Evolutionary conservation across 2,888 invertebrate species (phyloP).

Genomic region (Podabrus alpinus): DNA sequence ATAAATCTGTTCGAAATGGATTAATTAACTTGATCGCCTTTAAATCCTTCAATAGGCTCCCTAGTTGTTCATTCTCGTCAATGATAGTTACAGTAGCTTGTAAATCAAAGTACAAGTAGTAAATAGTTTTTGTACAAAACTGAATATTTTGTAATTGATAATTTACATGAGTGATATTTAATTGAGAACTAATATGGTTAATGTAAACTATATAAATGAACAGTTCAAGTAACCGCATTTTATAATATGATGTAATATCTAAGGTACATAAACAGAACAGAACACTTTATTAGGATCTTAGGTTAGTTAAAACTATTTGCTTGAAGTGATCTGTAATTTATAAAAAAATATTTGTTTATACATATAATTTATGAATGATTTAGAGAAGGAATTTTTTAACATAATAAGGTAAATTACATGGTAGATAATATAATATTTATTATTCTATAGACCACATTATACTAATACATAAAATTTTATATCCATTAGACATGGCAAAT

Average conservation of each 20-base stretch:
- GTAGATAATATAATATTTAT: too few relatives aligned
- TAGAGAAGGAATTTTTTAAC: not conserved
- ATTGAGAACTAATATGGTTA: not conserved
- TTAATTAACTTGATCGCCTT: not conserved
- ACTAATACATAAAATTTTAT: too few relatives aligned
- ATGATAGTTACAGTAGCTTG: not conserved
- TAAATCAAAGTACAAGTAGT: not conserved
- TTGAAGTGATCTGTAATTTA: not conserved
- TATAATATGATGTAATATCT: too few relatives aligned
- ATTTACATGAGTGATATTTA: too few relatives aligned
- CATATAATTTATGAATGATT: not conserved
- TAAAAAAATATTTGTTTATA: too few relatives aligned
- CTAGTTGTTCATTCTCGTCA: not conserved
- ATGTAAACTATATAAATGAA: not conserved
- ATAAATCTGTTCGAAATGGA: not conserved
- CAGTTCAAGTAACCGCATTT: not conserved
- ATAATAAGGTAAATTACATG: not conserved
- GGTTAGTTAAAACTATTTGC: not conserved
- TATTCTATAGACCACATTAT: too few relatives aligned
- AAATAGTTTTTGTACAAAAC: not conserved
- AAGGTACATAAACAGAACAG: too few relatives aligned
- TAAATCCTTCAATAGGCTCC: not conserved
- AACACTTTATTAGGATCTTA: too few relatives aligned
- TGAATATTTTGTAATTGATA: not conserved
- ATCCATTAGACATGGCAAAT: too few relatives aligned